These are phyloP conservation scores for Eptatretus burgeri DNA, from an alignment of 2,113 vertebrate genomes.

Conservation along the genomic window DNA sequence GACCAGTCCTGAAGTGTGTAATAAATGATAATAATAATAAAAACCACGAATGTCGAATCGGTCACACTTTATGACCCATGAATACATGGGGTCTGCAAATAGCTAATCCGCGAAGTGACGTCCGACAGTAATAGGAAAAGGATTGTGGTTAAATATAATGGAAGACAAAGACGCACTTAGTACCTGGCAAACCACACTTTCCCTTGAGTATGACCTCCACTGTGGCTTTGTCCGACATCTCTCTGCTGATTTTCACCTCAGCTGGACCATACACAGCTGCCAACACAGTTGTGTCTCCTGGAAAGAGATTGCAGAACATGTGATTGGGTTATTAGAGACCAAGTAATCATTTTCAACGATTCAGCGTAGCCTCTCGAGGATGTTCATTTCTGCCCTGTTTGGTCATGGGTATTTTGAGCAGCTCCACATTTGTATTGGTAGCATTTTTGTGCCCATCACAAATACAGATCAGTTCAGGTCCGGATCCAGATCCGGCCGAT, in stretches of 20 bases:
- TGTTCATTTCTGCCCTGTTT: background rate
- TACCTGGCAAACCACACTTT: slow-evolving; percentile 51
- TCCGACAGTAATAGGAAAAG: too few relatives aligned
- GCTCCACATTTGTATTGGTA: background rate
- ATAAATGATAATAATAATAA: too few relatives aligned
- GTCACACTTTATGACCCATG: too few relatives aligned
- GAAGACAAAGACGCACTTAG: background rate
- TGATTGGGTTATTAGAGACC: background rate
- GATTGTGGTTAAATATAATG: too few relatives aligned
- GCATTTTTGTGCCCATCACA: background rate
- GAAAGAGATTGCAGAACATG: background rate
- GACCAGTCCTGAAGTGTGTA: too few relatives aligned
- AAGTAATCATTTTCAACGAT: background rate
- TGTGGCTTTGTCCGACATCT: slow-evolving; percentile 49
- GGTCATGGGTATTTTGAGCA: background rate
- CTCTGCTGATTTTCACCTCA: slow-evolving; percentile 50
- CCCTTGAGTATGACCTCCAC: slow-evolving; percentile 53
- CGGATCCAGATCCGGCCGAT: too few relatives aligned
- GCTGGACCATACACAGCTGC: slow-evolving; percentile 51
- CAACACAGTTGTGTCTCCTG: slow-evolving; percentile 50
- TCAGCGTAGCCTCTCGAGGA: background rate
- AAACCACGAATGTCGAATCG: too few relatives aligned
- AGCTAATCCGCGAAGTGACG: too few relatives aligned
- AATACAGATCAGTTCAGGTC: too few relatives aligned
- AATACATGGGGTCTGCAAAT: too few relatives aligned